Base-by-base conservation (phyloP, 2,888 invertebrate genomes). In the Papilio demoleus region DNA sequence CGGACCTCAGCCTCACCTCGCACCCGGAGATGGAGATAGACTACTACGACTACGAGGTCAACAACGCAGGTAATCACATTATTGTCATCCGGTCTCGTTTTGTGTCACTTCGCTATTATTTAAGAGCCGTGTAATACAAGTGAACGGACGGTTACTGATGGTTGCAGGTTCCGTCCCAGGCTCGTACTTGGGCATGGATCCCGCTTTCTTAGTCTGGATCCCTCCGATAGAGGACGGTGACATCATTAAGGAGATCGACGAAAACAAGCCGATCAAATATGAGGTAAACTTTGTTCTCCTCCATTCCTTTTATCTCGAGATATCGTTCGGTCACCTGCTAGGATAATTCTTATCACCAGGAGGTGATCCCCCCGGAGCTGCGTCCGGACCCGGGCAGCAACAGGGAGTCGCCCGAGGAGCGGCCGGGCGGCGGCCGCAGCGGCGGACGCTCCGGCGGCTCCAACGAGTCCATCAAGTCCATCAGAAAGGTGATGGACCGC, bases 41-140 rank as follows among this genome's bases (percentile, higher is more conserved):
- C 83, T 97, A 97, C 79, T 97, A 97, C 81, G 97, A 97, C 81
- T 97, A 97, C 78, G 97, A 97, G 89, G 97, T 97, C 8, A 95
- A 96, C 62, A 97, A 97, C 73, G 92, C 92, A 80, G 92, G 92
- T 91, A 80, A 83, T 38, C 14, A 17, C 5, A 36, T 22, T 40
- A 31, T 8, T 9, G 6, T 4, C 36, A 27, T 38, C 36, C 36
- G 12, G 19, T 11, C 8, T 17, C 8, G 3, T 22, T 17, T 14
- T 2, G n/a, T 14, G 4, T 0, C 12, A 14, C 4, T 24, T 38
- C 4, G 4, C 34, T 45, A 12, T 19, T n/a, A 19, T 56, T 31
- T 40, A 12, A 17, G 19, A 8, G 8, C 2, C 22, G 22, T 22
- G 19, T 19, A 40, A 47, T 19, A 71, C 69, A 72, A 68, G 67